Evolutionary conservation across 2,797 vertebrate genomes (phyloP).

Genomic region (Gymnoscopelus microlampas): DNA sequence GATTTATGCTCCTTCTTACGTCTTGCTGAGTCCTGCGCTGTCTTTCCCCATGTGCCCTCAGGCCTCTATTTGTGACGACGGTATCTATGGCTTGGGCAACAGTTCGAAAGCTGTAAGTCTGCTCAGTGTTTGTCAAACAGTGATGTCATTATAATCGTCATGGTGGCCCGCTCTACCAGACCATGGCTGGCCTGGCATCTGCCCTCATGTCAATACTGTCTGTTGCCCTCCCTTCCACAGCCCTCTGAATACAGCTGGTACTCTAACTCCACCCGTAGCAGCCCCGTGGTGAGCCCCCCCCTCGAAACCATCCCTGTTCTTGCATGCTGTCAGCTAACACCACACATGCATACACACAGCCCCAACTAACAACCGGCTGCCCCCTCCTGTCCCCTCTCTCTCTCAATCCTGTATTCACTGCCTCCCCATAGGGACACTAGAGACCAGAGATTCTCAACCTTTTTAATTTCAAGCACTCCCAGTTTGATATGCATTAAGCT

Average conservation of each 20-base stretch:
- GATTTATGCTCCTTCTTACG: constrained; percentile 31
- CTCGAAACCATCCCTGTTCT: constrained; percentile 36
- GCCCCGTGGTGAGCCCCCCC: constrained; percentile 89
- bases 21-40: constrained; percentile 64
- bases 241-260: constrained; percentile 94
- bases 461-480: no score
- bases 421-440: neutral
- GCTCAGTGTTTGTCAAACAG: constrained; percentile 30
- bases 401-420: neutral
- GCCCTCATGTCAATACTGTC: constrained; percentile 48
- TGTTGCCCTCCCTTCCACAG: constrained; percentile 72
- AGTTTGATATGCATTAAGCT: no score
- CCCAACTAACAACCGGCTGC: constrained; percentile 32
- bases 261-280: constrained; percentile 91
- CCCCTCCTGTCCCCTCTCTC: neutral
- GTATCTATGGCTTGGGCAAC: constrained; percentile 81
- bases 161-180: constrained; percentile 26
- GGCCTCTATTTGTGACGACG: constrained; percentile 86
- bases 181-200: constrained; percentile 19
- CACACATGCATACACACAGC: constrained; percentile 26
- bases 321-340: constrained; percentile 55
- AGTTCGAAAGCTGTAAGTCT: constrained; percentile 90
- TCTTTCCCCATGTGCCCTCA: constrained; percentile 75
- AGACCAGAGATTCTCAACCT: neutral
- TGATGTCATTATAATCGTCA: constrained; percentile 23